Conservation (phyloP, 64 coral and sea anemone species). For the Catalaphyllia jardinei region DNA sequence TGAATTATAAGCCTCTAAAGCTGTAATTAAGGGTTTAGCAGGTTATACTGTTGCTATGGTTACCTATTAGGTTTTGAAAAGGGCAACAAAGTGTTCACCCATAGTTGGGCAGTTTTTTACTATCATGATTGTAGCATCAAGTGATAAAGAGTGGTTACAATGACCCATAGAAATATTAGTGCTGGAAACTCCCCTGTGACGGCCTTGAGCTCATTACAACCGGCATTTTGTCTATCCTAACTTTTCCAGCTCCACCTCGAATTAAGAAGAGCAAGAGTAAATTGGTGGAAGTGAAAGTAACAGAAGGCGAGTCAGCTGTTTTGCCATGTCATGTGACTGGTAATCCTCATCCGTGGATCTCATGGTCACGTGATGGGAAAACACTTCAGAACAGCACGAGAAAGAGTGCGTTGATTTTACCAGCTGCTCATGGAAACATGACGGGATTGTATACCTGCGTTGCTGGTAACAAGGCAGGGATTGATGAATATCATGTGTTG, state of each 20-base stretch:
- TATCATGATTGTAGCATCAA: too few species aligned
- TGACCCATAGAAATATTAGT: too few species aligned
- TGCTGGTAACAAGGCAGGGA: conserved; percentile 1
- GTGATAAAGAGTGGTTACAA: too few species aligned
- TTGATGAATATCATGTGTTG: conserved; percentile 31
- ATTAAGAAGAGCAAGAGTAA: conserved; percentile 27
- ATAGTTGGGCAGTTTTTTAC: too few species aligned
- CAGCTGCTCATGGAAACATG: background rate
- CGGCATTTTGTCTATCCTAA: background rate
- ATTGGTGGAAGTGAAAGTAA: background rate
- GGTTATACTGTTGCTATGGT: too few species aligned
- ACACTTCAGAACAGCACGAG: conserved; percentile 4
- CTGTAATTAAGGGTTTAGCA: too few species aligned
- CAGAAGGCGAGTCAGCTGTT: background rate
- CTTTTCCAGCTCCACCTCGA: background rate
- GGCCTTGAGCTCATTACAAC: too few species aligned
- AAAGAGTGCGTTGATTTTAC: background rate
- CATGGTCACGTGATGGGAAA: background rate
- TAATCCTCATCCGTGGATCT: conserved; percentile 13
- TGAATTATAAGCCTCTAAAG: too few species aligned
- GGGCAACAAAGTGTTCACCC: too few species aligned
- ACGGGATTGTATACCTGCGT: conserved; percentile 27
- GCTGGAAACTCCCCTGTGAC: too few species aligned
- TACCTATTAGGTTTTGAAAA: too few species aligned
- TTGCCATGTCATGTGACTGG: conserved; percentile 32